Evolutionary conservation across 1,140 invertebrate genomes (phyloP).

Genomic region (Vanessa tameamea): DNA sequence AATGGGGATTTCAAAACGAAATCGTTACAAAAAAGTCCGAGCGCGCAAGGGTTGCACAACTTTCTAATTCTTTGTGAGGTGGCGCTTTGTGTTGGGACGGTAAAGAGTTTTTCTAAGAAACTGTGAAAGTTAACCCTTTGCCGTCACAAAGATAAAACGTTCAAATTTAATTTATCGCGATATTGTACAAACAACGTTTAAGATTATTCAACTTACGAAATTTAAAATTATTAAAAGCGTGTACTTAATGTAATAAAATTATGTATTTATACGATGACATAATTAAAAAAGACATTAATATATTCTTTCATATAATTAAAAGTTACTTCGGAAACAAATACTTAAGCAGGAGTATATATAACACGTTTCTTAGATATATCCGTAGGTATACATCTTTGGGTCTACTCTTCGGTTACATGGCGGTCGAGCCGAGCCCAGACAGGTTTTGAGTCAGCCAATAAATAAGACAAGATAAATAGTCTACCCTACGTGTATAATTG

Average conservation of each 20-base stretch:
- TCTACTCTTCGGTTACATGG: slow-evolving; percentile 36
- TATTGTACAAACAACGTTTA: neutral
- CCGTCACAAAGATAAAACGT: slow-evolving; percentile 23
- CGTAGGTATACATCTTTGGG: slow-evolving; percentile 12
- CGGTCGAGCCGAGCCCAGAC: slow-evolving; percentile 51
- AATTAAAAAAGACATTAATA: too few species aligned
- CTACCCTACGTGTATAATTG: slow-evolving; percentile 73
- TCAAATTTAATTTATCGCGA: neutral
- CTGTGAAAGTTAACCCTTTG: slow-evolving; percentile 66
- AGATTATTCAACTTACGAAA: too few species aligned
- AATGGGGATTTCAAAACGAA: slow-evolving; percentile 64
- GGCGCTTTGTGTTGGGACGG: slow-evolving; percentile 50
- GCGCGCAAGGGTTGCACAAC: slow-evolving; percentile 75
- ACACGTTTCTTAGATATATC: slow-evolving; percentile 1
- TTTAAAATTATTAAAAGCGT: too few species aligned
- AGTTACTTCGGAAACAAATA: neutral
- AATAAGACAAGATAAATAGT: slow-evolving; percentile 79
- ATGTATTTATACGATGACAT: too few species aligned
- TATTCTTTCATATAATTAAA: too few species aligned
- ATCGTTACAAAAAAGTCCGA: slow-evolving; percentile 59
- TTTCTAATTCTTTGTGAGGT: slow-evolving; percentile 78
- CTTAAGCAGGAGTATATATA: neutral
- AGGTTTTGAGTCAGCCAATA: slow-evolving; percentile 74
- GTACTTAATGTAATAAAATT: too few species aligned
- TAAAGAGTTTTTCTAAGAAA: slow-evolving; percentile 64